Percentiles rank a stretch among this genome's conserved stretches.
Conservation (phyloP, 2,113 vertebrate genomes). For the Myiopsitta monachus region DNA sequence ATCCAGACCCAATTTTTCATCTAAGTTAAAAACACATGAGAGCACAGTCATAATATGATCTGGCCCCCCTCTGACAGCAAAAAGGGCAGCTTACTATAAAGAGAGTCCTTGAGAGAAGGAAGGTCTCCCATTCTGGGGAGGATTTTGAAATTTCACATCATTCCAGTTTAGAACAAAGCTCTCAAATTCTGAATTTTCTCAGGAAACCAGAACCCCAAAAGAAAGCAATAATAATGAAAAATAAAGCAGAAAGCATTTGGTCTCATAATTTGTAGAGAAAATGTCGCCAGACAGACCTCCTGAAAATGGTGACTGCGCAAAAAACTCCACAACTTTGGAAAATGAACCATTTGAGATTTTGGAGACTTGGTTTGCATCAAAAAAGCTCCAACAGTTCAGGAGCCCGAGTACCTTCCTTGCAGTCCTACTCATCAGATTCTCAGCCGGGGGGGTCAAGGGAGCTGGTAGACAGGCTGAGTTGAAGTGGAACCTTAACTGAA, state of each 20-base stretch:
- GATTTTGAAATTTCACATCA: slow-evolving; percentile 22
- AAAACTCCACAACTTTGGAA: background rate
- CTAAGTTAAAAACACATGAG: slow-evolving; percentile 11
- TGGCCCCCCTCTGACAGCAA: background rate
- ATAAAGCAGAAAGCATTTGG: background rate
- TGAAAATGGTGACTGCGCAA: background rate
- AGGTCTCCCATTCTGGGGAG: background rate
- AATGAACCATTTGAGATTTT: background rate
- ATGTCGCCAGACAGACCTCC: background rate
- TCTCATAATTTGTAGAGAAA: background rate
- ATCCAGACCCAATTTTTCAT: slow-evolving; percentile 1
- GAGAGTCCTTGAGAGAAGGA: background rate
- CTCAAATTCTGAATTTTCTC: background rate
- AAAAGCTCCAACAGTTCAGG: background rate
- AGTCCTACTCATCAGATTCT: background rate
- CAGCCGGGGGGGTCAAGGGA: background rate
- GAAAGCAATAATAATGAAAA: slow-evolving; percentile 2
- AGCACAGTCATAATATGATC: background rate
- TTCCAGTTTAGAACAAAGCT: background rate
- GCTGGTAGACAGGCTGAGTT: background rate
- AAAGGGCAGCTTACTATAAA: slow-evolving; percentile 26
- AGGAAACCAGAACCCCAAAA: background rate
- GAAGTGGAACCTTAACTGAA: background rate
- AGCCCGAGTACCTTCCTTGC: background rate
- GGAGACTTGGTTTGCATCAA: background rate